Evolutionary conservation across 1,140 invertebrate genomes (phyloP).

Genomic region (Nomia melanderi): DNA sequence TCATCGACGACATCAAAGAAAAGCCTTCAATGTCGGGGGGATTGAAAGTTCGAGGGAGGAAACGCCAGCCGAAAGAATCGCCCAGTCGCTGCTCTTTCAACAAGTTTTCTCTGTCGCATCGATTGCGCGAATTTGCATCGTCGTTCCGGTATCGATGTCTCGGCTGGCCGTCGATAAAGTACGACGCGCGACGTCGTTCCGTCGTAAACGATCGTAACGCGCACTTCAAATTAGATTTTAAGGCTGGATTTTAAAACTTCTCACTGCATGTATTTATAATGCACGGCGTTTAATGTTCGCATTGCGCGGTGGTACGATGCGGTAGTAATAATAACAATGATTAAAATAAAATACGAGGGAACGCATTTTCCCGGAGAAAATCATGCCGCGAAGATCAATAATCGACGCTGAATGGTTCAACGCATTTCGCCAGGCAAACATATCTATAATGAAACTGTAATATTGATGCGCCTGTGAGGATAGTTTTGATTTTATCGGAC

Average conservation of each 20-base stretch:
- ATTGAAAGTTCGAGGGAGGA: neutral
- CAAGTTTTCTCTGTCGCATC: neutral
- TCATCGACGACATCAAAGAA: neutral
- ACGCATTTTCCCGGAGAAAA: neutral
- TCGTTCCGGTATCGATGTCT: neutral
- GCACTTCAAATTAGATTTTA: conserved; percentile 7
- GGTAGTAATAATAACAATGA: too few species aligned
- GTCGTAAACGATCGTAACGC: conserved; percentile 12
- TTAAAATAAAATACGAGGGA: neutral
- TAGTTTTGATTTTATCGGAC: neutral
- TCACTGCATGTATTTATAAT: too few species aligned
- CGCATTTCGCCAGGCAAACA: too few species aligned
- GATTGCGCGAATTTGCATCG: neutral
- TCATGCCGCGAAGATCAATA: neutral
- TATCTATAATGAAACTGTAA: too few species aligned
- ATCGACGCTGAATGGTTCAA: neutral
- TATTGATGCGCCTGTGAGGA: neutral
- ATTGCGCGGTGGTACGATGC: too few species aligned
- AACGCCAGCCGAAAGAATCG: neutral
- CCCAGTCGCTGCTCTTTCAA: neutral
- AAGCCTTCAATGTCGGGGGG: neutral
- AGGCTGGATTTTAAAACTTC: too few species aligned
- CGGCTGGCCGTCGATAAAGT: neutral
- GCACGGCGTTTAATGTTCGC: too few species aligned
- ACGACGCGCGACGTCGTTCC: neutral